Evolutionary conservation across 2,888 invertebrate genomes (phyloP).

Genomic region (Limnephilus marmoratus): DNA sequence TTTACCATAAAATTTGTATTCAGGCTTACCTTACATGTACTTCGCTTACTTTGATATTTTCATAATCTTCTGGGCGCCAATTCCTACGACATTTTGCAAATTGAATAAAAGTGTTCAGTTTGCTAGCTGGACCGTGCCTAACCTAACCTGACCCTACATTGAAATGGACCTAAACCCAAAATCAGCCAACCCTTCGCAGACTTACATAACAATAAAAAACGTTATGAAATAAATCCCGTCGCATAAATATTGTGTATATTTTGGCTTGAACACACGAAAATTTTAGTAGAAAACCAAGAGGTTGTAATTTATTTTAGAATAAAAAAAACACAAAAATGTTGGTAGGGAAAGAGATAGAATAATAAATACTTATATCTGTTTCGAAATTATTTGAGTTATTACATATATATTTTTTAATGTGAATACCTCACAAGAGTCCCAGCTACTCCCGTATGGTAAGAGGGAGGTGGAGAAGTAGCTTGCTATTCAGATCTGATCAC

Average conservation of each 20-base stretch:
- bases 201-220: neutral
- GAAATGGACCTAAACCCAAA: no score
- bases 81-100: neutral
- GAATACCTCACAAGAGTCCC: no score
- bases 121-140: neutral
- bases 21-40: neutral
- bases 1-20: neutral
- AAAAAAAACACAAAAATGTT: neutral
- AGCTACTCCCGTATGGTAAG: no score
- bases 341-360: neutral
- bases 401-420: no score
- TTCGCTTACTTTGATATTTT: neutral
- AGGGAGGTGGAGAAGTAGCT: no score
- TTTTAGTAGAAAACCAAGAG: neutral
- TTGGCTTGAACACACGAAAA: neutral
- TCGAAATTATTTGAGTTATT: no score
- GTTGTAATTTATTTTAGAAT: neutral
- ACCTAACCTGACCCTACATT: neutral
- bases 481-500: no score
- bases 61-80: neutral
- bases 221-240: neutral
- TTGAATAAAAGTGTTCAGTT: neutral
- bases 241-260: neutral
- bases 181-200: conserved; percentile 10
- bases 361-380: no score